Percentiles rank a stretch among this genome's conserved stretches.
phyloP scores from a whole-genome alignment of 2,888 invertebrate genomes.

The Sussaba pulchella region DNA sequence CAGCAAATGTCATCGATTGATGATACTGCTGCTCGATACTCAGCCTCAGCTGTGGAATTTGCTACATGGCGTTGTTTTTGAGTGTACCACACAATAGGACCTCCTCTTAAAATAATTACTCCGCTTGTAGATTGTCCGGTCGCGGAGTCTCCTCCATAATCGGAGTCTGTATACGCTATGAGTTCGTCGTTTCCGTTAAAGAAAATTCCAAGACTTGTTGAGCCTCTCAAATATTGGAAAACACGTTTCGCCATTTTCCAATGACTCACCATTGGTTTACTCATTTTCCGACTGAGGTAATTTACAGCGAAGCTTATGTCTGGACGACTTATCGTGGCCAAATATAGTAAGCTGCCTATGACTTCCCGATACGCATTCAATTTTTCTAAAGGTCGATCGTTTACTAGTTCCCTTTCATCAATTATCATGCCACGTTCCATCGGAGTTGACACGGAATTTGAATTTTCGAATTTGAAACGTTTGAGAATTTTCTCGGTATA shows the following conservation, averaged over 20 bases:
- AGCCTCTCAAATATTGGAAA: slow-evolving; percentile 55
- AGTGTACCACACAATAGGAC: slow-evolving; percentile 73
- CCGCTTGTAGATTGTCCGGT: slow-evolving; percentile 73
- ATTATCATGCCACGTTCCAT: slow-evolving; percentile 74
- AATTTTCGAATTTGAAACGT: slow-evolving; percentile 34
- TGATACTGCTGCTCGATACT: slow-evolving; percentile 74
- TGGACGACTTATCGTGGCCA: slow-evolving; percentile 55
- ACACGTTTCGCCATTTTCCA: slow-evolving; percentile 56
- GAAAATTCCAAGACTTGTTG: slow-evolving; percentile 39
- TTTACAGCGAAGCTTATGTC: slow-evolving; percentile 53
- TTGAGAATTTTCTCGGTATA: slow-evolving; percentile 71
- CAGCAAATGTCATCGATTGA: slow-evolving; percentile 75
- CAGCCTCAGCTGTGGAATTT: slow-evolving; percentile 69
- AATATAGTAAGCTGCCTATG: slow-evolving; percentile 67
- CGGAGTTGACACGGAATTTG: slow-evolving; percentile 68
- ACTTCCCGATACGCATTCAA: slow-evolving; percentile 68
- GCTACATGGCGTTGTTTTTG: slow-evolving; percentile 69
- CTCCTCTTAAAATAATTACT: slow-evolving; percentile 70
- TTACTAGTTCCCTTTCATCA: slow-evolving; percentile 57
- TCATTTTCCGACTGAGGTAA: slow-evolving; percentile 42
- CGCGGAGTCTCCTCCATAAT: slow-evolving; percentile 67
- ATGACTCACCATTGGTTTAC: slow-evolving; percentile 53
- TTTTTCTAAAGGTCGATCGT: slow-evolving; percentile 56
- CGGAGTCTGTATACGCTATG: slow-evolving; percentile 67
- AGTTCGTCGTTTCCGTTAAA: slow-evolving; percentile 65